Base-by-base conservation (phyloP, 2,113 vertebrate species). In the Castor canadensis region DNA sequence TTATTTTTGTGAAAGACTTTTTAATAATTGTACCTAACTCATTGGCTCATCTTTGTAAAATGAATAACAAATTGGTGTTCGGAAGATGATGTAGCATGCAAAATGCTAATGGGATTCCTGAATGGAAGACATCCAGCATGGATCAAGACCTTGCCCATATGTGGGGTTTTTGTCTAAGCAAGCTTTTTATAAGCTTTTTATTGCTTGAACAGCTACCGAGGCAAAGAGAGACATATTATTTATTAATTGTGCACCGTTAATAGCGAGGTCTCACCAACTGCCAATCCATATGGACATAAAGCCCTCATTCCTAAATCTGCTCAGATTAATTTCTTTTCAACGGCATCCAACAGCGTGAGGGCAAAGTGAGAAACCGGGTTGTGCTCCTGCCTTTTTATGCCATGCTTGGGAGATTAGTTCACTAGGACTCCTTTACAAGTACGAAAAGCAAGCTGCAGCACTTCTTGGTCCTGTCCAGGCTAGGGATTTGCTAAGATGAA, bases 401-500 rank as follows among this genome's bases (percentile, higher is more conserved):
- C 73, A 60, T 93, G 20, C 22, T 93, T 87, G 87, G 72, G 87
- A 98, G 96, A 97, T 95, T 96, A 92, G 97, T 96, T 97, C 89
- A 85, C 56, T 71, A 94, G 79, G 87, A 94, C 73, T 96, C 64
- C 94, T 98, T 98, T 95, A 95, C 66, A 90, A 96, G 87, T n/a
- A 92, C 20, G 43, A 94, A 97, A 95, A 95, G 58, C 22, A 26
- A 60, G 82, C 66, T 40, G 92, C 95, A 38, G 52, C 22, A 43
- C 32, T 95, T 95, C 87, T 96, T 52, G 80, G 47, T 81, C 28
- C 0, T 96, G 85, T 87, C 94, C 94, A 96, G 43, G 75, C 69
- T 72, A 89, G 96, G 98, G 98, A 98, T 98, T 98, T 98, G 97
- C 96, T 97, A 83, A 98, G 98, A 98, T 96, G 96, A 98, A 98